Evolutionary conservation across 2,888 invertebrate genomes (phyloP), one percentile per base, ranked within the genome.

Genomic region (Globia sparganii): DNA sequence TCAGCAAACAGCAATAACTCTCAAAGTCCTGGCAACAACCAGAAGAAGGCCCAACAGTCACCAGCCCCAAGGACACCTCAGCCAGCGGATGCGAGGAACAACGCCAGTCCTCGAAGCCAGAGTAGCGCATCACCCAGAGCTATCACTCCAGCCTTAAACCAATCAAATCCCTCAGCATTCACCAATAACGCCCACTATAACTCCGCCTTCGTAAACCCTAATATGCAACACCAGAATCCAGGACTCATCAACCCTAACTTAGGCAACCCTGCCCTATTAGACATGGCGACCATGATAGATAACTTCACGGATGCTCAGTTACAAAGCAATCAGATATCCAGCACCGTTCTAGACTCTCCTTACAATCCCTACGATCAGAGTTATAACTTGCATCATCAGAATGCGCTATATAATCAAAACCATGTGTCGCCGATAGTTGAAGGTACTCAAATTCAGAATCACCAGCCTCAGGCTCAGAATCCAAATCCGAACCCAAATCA

Each of bases 311-410:
- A 98, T 90, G 97, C 98, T 31, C 98, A 98, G 91, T 94, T 98
- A 53, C 98, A 98, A 94, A 98, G 98, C 91, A 98, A 98, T 91
- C 98, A 98, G 94, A 98, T 98, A 85, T 98, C 98, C 59, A 98
- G 98, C 90, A 98, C 98, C 25, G 98, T 98, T 9, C 94, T 98
- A 88, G 98, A 98, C 91, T 97, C 97, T 6, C 97, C 97, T 18
- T 97, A 97, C 85, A 97, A 97, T 85, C 94, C 97, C 46, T 97
- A 97, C 66, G 97, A 97, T 81, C 97, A 97, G 91, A 97, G 97
- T 89, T 97, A 97, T 85, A 97, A 97, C 82, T 96, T 98, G 65
- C 97, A 97, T 89, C 97, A 97, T 88, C 97, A 97, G 86, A 97
- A 97, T 90, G 95, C 97, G 75, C 93, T 97, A 88, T 98, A 97